Percentiles rank a stretch among this genome's conserved stretches.
Conservation (phyloP, 2,113 vertebrate species). For the Lepus europaeus region DNA sequence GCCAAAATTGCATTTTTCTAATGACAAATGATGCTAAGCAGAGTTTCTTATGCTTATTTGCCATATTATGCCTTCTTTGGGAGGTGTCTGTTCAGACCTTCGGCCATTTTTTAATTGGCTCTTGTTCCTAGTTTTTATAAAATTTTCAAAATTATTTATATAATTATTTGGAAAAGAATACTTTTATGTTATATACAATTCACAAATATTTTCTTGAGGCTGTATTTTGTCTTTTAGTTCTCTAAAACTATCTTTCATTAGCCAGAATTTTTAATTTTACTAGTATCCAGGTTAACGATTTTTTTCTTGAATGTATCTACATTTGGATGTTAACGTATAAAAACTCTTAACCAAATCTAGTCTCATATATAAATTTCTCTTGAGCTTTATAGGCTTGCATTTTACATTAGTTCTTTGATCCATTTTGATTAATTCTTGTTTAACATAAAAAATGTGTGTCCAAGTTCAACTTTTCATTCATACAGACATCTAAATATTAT, state of each 20-base stretch:
- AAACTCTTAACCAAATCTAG: background rate
- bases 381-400: background rate
- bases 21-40: background rate
- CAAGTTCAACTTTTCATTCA: background rate
- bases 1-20: background rate
- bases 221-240: background rate
- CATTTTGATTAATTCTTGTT: background rate
- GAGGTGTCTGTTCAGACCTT: background rate
- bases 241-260: background rate
- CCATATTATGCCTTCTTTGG: background rate
- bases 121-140: background rate
- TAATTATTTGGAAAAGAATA: background rate
- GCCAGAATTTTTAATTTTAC: background rate
- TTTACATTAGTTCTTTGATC: background rate
- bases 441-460: background rate
- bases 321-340: background rate
- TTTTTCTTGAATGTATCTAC: background rate
- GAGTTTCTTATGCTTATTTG: background rate
- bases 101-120: background rate
- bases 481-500: background rate
- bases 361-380: background rate
- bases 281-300: background rate
- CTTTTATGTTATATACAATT: background rate
- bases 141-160: no score
- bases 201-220: background rate